Percentiles rank a stretch among this genome's conserved stretches.
Evolutionary conservation across 1,140 invertebrate species (phyloP).

Genomic region (Steinernema feltiae): DNA sequence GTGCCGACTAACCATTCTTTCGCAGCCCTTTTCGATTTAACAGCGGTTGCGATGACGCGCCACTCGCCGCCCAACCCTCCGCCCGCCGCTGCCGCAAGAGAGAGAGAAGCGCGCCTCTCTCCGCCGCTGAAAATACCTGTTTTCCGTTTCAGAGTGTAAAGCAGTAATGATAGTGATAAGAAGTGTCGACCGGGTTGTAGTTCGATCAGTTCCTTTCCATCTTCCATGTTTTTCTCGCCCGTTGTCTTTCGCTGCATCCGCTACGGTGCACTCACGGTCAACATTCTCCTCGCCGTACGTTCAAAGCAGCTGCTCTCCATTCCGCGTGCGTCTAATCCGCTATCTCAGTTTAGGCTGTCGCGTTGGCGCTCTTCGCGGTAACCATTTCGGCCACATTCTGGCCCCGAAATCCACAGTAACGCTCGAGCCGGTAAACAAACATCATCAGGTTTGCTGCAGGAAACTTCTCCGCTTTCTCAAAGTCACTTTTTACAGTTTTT

Average conservation of each 20-base stretch:
- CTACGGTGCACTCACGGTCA: conserved; percentile 14
- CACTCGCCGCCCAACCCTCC: neutral
- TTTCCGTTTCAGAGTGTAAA: conserved; percentile 15
- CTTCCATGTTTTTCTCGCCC: conserved; percentile 9
- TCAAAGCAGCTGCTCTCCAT: neutral
- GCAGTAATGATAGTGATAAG: conserved; percentile 15
- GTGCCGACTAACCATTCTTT: neutral
- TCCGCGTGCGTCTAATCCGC: neutral
- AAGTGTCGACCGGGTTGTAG: conserved; percentile 12
- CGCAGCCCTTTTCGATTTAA: conserved; percentile 11
- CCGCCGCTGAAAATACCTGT: conserved; percentile 2
- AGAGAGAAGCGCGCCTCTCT: conserved; percentile 2
- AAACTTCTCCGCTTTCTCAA: neutral
- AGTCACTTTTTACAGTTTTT: neutral
- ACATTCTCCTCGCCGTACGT: neutral
- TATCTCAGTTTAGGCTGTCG: neutral
- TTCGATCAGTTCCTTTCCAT: neutral
- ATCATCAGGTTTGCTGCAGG: neutral
- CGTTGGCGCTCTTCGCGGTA: neutral
- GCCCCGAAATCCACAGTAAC: neutral
- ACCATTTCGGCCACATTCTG: neutral
- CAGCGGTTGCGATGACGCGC: neutral
- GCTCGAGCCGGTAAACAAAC: neutral
- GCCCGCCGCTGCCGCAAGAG: neutral
- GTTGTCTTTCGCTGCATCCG: conserved; percentile 11